Base-by-base conservation (phyloP, 1,140 invertebrate species). In the Zaprionus taronus region DNA sequence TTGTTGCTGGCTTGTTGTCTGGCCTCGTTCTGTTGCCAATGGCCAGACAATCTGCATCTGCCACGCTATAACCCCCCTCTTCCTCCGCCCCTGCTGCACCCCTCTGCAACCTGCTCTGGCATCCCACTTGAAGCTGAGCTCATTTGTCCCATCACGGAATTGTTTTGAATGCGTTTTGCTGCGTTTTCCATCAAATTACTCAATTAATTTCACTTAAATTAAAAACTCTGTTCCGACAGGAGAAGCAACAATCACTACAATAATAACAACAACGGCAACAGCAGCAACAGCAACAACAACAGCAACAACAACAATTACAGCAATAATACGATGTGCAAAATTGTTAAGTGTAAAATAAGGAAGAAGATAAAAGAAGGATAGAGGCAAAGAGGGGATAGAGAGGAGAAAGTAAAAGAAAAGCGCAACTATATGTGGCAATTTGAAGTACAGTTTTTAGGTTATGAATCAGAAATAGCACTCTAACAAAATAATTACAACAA, bases 191-290 rank as follows among this genome's bases (percentile, higher is more conserved):
- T 85, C 71, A 90, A 90, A 90, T 90, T 85, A 82, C 81, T 90
- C 79, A 90, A 90, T 90, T 90, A 80, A 85, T 90, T 90, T 85
- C 60, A 90, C 53, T 85, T 85, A 72, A 80, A 80, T 85, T 72
- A 75, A 77, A 77, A 74, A 64, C 47, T 66, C 53, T 57, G 72
- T 44, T 49, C 66, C 51, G 63, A 38, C 20, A n/a, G 20, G 7
- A 24, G 20, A 55, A 7, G 24, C 24, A 26, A 14, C 12, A 31
- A 56, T 2, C 15, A 24, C 34, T 15, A 6, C 17, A 5, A 24
- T 6, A 64, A 44, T 57, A 49, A 22, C 36, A 28, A 36, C 63
- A 61, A 44, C 15, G n/a, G 5, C 12, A 28, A 31, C 0, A 22
- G 15, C 20, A 22, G 3, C 5, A 4, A 14, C 17, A 64, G 36